Percentiles rank a stretch among this genome's conserved stretches.
Conservation (phyloP, 2,797 vertebrate species). For the Lagocephalus sceleratus region DNA sequence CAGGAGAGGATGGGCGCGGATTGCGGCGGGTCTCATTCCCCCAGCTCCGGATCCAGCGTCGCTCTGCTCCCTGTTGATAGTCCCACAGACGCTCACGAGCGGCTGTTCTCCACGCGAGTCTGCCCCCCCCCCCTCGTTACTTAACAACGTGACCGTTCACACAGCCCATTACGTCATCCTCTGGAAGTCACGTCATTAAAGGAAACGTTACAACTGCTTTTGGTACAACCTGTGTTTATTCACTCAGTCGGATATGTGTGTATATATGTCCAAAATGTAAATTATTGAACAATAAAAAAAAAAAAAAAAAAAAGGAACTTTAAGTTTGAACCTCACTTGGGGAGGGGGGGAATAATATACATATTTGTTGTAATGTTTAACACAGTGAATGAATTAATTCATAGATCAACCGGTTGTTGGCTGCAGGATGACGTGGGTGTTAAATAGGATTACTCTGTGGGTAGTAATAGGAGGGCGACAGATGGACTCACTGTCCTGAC, state of each 20-base stretch:
- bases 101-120: slow-evolving; percentile 47
- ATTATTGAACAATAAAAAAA: no score
- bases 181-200: slow-evolving; percentile 36
- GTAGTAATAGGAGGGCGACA: slow-evolving; percentile 36
- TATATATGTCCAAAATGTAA: no score
- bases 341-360: no score
- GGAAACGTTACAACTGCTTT: slow-evolving; percentile 27
- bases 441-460: slow-evolving; percentile 60
- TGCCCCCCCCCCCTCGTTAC: slow-evolving; percentile 64
- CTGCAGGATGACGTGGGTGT: slow-evolving; percentile 38
- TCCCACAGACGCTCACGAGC: slow-evolving; percentile 63
- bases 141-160: slow-evolving; percentile 65
- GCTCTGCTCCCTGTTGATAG: slow-evolving; percentile 70
- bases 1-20: slow-evolving; percentile 85
- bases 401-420: slow-evolving; percentile 36
- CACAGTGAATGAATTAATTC: slow-evolving; percentile 18
- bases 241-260: no score
- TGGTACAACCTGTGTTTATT: not conserved
- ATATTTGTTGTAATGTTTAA: not conserved
- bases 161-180: slow-evolving; percentile 71
- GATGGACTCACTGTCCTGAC: slow-evolving; percentile 35
- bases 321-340: not conserved
- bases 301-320: not conserved
- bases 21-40: slow-evolving; percentile 79
- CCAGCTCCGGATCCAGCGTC: slow-evolving; percentile 67